These are phyloP conservation scores for Anthopleura xanthogrammica DNA, from an alignment of 92 coral and sea anemone genomes.

Conservation along the genomic window DNA sequence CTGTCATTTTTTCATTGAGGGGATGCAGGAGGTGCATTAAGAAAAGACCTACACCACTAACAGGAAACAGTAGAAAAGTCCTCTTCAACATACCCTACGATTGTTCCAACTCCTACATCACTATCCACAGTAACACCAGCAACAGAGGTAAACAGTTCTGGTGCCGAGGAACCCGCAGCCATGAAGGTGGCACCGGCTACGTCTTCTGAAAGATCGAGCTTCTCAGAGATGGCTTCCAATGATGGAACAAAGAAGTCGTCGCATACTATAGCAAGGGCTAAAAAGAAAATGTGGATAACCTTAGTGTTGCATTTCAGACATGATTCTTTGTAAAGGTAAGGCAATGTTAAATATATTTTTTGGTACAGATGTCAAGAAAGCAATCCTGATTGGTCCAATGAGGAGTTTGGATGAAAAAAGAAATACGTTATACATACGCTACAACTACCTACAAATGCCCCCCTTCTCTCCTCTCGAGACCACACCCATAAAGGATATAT, in stretches of 20 bases:
- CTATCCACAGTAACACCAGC: constrained; percentile 94
- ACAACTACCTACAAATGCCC: too few species aligned
- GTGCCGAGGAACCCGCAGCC: constrained; percentile 99
- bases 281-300: background rate
- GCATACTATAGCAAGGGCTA: constrained; percentile 95
- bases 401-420: too few species aligned
- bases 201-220: constrained; percentile 93
- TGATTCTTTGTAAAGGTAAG: too few species aligned
- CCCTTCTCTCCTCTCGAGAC: too few species aligned
- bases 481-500: too few species aligned
- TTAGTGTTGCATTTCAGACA: background rate
- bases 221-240: constrained; percentile 96
- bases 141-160: constrained; percentile 95
- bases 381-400: too few species aligned
- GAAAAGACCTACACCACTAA: too few species aligned
- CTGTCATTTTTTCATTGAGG: too few species aligned
- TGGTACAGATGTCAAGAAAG: too few species aligned
- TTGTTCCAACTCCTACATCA: constrained; percentile 97
- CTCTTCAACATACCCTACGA: constrained; percentile 83
- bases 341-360: too few species aligned
- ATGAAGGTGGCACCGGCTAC: constrained; percentile 99
- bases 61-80: background rate
- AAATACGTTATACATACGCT: too few species aligned
- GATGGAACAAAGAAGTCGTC: constrained; percentile 99
- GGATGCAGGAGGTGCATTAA: too few species aligned